Evolutionary conservation across 2,888 invertebrate species (phyloP).

Genomic region (Rotaria macrura): DNA sequence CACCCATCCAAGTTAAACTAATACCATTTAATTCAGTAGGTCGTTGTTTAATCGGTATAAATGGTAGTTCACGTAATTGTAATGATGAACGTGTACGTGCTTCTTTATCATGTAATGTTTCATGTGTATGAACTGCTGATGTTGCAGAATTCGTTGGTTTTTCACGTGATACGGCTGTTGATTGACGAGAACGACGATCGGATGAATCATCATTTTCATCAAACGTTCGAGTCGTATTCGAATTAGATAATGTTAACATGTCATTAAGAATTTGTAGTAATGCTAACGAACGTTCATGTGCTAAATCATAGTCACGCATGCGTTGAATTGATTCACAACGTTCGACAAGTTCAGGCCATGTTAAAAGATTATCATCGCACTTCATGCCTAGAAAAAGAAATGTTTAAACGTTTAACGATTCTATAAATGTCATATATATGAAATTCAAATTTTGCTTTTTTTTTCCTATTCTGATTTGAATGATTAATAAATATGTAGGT

Average conservation of each 20-base stretch:
- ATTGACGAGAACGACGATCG: background rate
- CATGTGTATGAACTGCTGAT: background rate
- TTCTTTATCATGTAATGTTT: background rate
- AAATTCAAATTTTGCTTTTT: no score
- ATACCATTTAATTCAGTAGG: conserved; percentile 27
- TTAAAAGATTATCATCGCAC: conserved; percentile 25
- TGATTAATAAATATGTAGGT: background rate
- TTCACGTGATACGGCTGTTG: background rate
- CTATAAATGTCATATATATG: no score
- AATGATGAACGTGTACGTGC: background rate
- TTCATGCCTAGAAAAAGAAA: conserved; percentile 25
- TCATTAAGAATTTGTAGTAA: conserved; percentile 29
- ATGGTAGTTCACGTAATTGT: conserved; percentile 24
- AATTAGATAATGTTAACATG: background rate
- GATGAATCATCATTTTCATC: background rate
- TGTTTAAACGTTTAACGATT: no score
- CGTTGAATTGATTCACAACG: conserved; percentile 28
- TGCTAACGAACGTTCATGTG: conserved; percentile 26
- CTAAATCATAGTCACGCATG: conserved; percentile 30
- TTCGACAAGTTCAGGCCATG: conserved; percentile 31
- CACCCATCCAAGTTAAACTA: conserved; percentile 27
- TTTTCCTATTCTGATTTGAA: no score
- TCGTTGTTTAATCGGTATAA: conserved; percentile 28
- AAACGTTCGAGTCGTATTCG: background rate
- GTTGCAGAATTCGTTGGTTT: background rate